Conservation (phyloP, 2,113 vertebrate species). For the Sceloporus tristichus region DNA sequence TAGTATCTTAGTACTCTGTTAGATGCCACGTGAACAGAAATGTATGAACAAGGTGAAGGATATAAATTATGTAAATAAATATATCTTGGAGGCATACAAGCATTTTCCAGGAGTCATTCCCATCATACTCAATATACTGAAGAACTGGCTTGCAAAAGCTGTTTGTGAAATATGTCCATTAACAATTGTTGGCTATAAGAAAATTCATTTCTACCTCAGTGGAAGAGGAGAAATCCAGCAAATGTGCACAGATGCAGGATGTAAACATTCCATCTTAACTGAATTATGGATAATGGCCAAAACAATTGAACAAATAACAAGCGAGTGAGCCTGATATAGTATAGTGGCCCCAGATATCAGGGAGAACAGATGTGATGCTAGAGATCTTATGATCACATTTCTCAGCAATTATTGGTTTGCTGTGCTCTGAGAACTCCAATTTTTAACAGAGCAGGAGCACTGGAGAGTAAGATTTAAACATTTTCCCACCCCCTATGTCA, state of each 20-base stretch:
- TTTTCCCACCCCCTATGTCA: no score
- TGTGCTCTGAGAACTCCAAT: not conserved
- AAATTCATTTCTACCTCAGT: not conserved
- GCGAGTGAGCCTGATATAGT: not conserved
- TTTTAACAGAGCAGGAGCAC: not conserved
- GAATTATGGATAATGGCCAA: not conserved
- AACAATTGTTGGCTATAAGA: not conserved
- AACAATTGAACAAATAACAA: not conserved
- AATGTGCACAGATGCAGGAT: not conserved
- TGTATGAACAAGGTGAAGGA: not conserved
- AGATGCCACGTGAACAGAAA: not conserved
- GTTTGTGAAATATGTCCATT: not conserved
- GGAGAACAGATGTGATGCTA: not conserved
- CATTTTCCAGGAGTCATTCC: not conserved
- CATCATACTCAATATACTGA: constrained; percentile 11
- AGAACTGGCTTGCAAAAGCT: not conserved
- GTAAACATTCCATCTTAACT: not conserved
- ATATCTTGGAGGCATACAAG: not conserved
- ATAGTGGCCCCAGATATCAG: not conserved
- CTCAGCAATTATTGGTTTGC: not conserved
- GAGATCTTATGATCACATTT: not conserved
- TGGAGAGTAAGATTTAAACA: not conserved
- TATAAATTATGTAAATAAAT: constrained; percentile 13
- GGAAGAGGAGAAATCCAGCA: not conserved
- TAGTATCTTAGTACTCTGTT: not conserved